phyloP scores from a whole-genome alignment of 1,140 invertebrate species.

The Tetramorium simillimum region DNA sequence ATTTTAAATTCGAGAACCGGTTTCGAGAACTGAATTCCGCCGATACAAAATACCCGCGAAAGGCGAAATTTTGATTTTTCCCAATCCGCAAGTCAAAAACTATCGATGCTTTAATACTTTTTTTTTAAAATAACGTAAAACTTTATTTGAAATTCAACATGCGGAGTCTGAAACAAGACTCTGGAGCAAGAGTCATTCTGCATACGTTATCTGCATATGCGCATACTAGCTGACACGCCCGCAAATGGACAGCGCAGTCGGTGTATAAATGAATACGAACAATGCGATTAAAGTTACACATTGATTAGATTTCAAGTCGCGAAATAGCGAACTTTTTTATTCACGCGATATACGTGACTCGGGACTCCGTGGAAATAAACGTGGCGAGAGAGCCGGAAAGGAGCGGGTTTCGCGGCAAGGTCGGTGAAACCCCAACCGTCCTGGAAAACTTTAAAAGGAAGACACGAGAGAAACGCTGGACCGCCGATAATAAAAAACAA shows the following conservation, averaged over 20 bases:
- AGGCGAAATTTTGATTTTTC: neutral
- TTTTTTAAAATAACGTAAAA: neutral
- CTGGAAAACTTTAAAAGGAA: slow-evolving; percentile 42
- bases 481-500: neutral
- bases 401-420: slow-evolving; percentile 82
- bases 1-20: neutral
- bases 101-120: neutral
- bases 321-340: slow-evolving; percentile 2
- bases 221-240: slow-evolving; percentile 6
- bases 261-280: neutral
- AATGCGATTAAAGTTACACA: neutral
- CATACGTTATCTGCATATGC: neutral
- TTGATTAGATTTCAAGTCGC: neutral
- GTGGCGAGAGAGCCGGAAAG: slow-evolving; percentile 50
- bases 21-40: neutral
- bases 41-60: neutral
- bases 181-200: neutral
- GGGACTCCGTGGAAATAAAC: slow-evolving; percentile 25
- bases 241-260: too few relatives aligned
- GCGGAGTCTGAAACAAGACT: neutral
- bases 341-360: slow-evolving; percentile 30
- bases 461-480: neutral
- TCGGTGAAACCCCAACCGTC: slow-evolving; percentile 84
- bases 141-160: neutral
- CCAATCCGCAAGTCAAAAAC: neutral